Conservation (phyloP, 2,113 vertebrate species). For the Furnarius figulus region DNA sequence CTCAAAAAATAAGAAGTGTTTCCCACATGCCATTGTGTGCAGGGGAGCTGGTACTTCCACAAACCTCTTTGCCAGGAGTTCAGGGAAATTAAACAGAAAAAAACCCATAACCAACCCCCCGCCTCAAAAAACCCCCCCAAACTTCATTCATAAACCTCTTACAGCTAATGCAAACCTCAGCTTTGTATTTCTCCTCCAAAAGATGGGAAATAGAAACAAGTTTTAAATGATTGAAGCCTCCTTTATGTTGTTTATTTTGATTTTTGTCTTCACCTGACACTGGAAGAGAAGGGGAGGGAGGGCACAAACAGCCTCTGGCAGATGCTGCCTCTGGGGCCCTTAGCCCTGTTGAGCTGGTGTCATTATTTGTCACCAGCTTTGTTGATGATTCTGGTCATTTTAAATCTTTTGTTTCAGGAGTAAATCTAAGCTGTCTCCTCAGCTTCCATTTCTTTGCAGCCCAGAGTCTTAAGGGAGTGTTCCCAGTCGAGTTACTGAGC, state of each 20-base stretch:
- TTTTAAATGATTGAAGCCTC: neutral
- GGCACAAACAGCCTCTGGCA: neutral
- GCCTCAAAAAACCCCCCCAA: neutral
- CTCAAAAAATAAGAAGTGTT: neutral
- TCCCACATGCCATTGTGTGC: neutral
- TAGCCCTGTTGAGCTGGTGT: neutral
- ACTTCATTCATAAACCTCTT: neutral
- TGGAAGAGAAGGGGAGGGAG: neutral
- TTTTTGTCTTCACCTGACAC: neutral
- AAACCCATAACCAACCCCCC: neutral
- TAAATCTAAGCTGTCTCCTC: neutral
- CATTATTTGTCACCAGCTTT: neutral
- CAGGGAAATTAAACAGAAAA: neutral
- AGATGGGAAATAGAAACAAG: neutral
- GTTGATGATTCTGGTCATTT: neutral
- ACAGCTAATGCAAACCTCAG: neutral
- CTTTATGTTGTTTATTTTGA: neutral
- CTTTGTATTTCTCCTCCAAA: neutral
- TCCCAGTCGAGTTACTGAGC: neutral
- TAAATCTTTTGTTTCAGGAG: neutral
- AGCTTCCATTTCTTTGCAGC: neutral
- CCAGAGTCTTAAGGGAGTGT: accelerated
- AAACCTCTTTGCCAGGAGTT: neutral
- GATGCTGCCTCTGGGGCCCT: neutral
- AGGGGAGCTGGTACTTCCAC: neutral